Base-by-base conservation (phyloP, 2,797 vertebrate genomes). In the Buphagus erythrorhynchus region DNA sequence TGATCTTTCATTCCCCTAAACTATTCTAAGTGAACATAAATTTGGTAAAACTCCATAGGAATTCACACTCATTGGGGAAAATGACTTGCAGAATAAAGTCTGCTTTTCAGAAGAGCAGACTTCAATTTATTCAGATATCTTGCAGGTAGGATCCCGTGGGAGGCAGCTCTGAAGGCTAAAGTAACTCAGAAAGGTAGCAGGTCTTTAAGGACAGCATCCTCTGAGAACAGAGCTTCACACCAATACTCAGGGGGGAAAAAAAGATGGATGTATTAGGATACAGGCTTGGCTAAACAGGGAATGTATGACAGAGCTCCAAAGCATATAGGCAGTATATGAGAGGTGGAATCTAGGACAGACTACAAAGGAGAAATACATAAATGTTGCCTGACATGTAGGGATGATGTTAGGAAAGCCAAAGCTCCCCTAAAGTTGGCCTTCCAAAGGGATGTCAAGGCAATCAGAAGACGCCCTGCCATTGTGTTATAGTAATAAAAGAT, bases 211-310 rank as follows among this genome's bases (percentile, higher is more conserved):
- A 55, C 24, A 63, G 3, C 13, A 59, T 86, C 11, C 5, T 78
- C 26, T 59, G 38, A 65, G 33, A 19, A 14, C 21, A 84, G 24
- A 19, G 1, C 3, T 77, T 43, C 9, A 33, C 24, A 25, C 5
- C 33, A 84, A 26, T 16, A 49, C 7, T 33, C 11, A 7, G 8
- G 8, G 4, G 4, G 1, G 1, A 6, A 11, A 19, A 35, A 36
- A 45, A 13, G 2, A 16, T 9, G 14, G 13, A 18, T 11, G 1
- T 42, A 11, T 62, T 58, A 58, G 12, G 25, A 29, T 43, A 49
- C 5, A 6, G 22, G 16, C 8, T 83, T 80, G 22, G 5, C 18
- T 66, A 35, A 66, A 69, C 11, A 74, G 16, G 12, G 9, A 58
- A 38, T 1, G 2, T 14, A 31, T 4, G 11, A 38, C 33, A 67